Percentiles rank a stretch among this genome's conserved stretches.
Conservation (phyloP, 1,140 invertebrate species). For the Wiebesia pumilae region DNA sequence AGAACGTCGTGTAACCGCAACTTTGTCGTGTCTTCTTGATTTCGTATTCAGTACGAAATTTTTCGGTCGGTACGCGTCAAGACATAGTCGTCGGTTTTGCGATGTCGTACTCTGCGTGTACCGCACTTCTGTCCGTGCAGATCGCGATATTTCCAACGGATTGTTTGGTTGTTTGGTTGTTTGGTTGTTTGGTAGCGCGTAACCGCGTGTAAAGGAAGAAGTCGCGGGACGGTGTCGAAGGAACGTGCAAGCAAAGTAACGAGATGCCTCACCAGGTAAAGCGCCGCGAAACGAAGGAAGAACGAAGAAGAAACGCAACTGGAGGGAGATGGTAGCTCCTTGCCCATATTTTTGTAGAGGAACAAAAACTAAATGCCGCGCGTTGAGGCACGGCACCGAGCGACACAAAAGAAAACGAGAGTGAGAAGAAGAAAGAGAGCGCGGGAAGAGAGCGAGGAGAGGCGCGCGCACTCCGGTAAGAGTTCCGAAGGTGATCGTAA, state of each 20-base stretch:
- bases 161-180: neutral
- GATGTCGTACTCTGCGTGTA: too few relatives aligned
- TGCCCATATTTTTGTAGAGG: neutral
- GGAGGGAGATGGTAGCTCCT: neutral
- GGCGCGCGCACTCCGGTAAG: slow-evolving; percentile 1
- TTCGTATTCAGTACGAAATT: too few relatives aligned
- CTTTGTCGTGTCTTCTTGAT: too few relatives aligned
- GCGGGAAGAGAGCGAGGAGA: neutral
- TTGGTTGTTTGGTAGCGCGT: neutral
- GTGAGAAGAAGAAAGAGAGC: neutral
- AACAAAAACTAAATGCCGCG: neutral
- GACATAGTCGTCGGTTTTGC: too few relatives aligned
- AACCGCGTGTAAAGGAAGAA: neutral
- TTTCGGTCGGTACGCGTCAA: too few relatives aligned
- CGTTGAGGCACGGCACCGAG: neutral
- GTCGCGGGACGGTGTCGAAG: neutral
- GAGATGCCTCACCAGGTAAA: neutral
- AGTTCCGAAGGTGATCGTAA: slow-evolving; percentile 57
- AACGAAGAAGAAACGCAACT: slow-evolving; percentile 1
- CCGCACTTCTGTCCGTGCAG: too few relatives aligned
- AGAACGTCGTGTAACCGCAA: too few relatives aligned
- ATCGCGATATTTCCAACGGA: neutral
- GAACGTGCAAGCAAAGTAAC: neutral
- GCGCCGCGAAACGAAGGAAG: neutral
- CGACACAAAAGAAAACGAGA: neutral